Evolutionary conservation across 2,797 vertebrate species (phyloP).

Genomic region (Cetoscarus ocellatus): DNA sequence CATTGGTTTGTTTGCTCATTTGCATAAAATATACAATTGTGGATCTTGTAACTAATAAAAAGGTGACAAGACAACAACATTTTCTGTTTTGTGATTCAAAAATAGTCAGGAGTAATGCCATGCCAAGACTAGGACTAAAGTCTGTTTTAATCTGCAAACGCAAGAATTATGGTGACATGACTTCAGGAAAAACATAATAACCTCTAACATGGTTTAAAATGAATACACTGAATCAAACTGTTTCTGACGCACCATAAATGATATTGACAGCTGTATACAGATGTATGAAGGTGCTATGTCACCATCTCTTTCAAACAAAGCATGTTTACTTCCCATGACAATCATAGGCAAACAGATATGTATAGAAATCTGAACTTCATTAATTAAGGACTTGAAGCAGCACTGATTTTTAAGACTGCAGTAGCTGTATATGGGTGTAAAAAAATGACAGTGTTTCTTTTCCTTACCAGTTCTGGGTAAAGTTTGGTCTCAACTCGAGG

Average conservation of each 20-base stretch:
- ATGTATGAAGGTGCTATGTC: too few relatives aligned
- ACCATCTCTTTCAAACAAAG: too few relatives aligned
- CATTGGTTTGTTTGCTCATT: background rate
- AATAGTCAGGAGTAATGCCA: background rate
- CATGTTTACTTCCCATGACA: too few relatives aligned
- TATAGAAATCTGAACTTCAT: too few relatives aligned
- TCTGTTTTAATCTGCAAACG: background rate
- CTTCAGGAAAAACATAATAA: background rate
- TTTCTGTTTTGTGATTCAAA: background rate
- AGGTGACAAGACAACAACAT: background rate
- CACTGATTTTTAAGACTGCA: too few relatives aligned
- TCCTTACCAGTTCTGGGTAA: constrained; percentile 87
- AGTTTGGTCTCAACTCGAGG: constrained; percentile 90
- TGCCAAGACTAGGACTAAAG: background rate
- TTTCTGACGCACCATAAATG: background rate
- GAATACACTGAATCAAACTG: too few relatives aligned
- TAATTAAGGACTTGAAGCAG: too few relatives aligned
- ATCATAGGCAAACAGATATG: too few relatives aligned
- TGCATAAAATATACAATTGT: too few relatives aligned
- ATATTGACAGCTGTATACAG: too few relatives aligned
- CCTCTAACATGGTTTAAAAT: background rate
- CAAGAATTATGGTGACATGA: background rate
- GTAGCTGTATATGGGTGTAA: background rate
- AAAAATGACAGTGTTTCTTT: background rate
- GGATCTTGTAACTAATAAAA: background rate